phyloP scores from a whole-genome alignment of 2,888 invertebrate species.

The Drosophila meridionalis region DNA sequence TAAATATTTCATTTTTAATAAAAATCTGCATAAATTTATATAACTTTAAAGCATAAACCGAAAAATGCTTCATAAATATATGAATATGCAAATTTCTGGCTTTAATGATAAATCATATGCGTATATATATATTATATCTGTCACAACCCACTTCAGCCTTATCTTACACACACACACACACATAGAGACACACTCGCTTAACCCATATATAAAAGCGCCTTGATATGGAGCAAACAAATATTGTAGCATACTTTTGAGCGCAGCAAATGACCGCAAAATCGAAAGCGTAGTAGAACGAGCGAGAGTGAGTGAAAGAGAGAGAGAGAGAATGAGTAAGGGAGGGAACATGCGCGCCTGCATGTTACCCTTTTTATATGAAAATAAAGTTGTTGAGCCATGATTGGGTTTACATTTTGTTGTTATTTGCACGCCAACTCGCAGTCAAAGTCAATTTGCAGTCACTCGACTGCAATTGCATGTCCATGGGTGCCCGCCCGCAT shows the following conservation, averaged over 20 bases:
- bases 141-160: slow-evolving; percentile 23
- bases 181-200: slow-evolving; percentile 7
- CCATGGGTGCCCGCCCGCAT: neutral
- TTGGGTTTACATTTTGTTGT: slow-evolving; percentile 59
- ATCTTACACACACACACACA: slow-evolving; percentile 17
- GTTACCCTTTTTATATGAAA: slow-evolving; percentile 35
- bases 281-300: neutral
- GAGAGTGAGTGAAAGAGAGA: neutral
- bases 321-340: neutral
- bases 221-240: slow-evolving; percentile 22
- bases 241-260: slow-evolving; percentile 34
- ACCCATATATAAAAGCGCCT: slow-evolving; percentile 13
- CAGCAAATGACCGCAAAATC: slow-evolving; percentile 24
- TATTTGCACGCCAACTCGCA: slow-evolving; percentile 56
- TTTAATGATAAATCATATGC: slow-evolving; percentile 8
- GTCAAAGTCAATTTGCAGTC: slow-evolving; percentile 64
- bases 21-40: neutral
- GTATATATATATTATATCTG: slow-evolving; percentile 6
- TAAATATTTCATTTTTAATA: neutral
- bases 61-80: neutral
- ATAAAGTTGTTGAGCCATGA: slow-evolving; percentile 59
- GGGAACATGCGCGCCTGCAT: neutral
- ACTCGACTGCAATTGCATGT: slow-evolving; percentile 46
- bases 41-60: neutral
- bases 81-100: slow-evolving; percentile 10